Evolutionary conservation across 2,797 vertebrate genomes (phyloP).

Genomic region (Orientallactaga sibirica): DNA sequence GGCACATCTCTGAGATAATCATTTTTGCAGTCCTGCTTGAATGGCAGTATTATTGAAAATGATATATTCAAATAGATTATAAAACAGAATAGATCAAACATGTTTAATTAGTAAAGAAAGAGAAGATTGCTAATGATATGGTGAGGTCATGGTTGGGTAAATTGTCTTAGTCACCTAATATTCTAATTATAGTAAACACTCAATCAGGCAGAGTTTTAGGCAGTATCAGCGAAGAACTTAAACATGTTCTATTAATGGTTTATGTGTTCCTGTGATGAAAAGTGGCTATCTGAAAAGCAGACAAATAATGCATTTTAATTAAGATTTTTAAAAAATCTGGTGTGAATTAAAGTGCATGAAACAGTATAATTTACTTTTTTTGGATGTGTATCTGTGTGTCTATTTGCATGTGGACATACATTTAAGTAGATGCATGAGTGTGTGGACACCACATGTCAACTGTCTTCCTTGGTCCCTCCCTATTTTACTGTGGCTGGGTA

Average conservation of each 20-base stretch:
- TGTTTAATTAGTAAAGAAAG: not conserved
- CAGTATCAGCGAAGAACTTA: not conserved
- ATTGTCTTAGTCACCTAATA: not conserved
- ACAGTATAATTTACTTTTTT: too few species aligned
- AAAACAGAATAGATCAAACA: not conserved
- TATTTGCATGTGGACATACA: too few species aligned
- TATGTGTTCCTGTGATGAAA: not conserved
- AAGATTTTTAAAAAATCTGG: not conserved
- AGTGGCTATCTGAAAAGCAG: not conserved
- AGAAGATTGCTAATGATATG: not conserved
- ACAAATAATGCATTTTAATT: not conserved
- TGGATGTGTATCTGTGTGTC: too few species aligned
- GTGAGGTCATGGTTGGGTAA: not conserved
- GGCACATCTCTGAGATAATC: fast-evolving
- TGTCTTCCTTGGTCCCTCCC: too few species aligned
- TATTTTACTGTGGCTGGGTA: too few species aligned
- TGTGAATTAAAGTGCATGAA: not conserved
- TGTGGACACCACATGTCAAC: too few species aligned
- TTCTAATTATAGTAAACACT: not conserved
- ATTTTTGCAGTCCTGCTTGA: not conserved
- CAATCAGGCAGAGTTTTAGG: not conserved
- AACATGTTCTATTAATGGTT: not conserved
- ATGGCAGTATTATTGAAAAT: not conserved
- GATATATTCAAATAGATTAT: not conserved
- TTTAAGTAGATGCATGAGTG: too few species aligned